phyloP scores from a whole-genome alignment of 2,888 invertebrate species.

The Euproctis similis region DNA sequence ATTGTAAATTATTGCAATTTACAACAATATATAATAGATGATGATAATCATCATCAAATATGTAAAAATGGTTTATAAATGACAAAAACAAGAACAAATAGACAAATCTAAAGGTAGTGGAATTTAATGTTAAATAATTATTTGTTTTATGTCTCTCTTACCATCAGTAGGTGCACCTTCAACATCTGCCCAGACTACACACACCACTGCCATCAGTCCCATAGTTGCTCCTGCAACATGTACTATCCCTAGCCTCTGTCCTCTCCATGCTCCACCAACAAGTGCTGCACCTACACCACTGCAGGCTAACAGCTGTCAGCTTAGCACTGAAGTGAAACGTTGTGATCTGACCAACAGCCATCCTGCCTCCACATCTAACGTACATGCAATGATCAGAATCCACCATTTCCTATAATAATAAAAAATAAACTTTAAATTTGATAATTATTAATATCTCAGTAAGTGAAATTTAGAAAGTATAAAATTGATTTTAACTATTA shows the following conservation, averaged over 20 bases:
- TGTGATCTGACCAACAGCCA: slow-evolving; percentile 89
- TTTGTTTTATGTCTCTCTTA: too few species aligned
- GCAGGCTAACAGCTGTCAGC: slow-evolving; percentile 87
- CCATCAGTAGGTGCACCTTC: slow-evolving; percentile 81
- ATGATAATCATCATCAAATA: not conserved
- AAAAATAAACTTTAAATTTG: too few species aligned
- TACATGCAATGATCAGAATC: slow-evolving; percentile 84
- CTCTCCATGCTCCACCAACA: slow-evolving; percentile 85
- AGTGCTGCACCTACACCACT: slow-evolving; percentile 89
- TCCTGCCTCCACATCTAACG: slow-evolving; percentile 91
- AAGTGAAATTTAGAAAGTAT: too few species aligned
- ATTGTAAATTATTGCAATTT: too few species aligned
- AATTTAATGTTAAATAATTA: too few species aligned
- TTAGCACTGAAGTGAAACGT: slow-evolving; percentile 65
- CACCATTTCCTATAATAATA: slow-evolving; percentile 70
- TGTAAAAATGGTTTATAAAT: not conserved
- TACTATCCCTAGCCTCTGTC: slow-evolving; percentile 82
- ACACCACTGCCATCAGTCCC: slow-evolving; percentile 87
- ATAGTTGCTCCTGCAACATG: slow-evolving; percentile 87
- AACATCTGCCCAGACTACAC: slow-evolving; percentile 89
- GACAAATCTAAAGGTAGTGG: too few species aligned
- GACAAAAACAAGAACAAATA: not conserved
- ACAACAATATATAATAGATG: not conserved
- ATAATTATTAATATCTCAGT: too few species aligned
- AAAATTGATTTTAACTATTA: too few species aligned